phyloP scores from a whole-genome alignment of 1,140 invertebrate species.

The Drosophila mauritiana region DNA sequence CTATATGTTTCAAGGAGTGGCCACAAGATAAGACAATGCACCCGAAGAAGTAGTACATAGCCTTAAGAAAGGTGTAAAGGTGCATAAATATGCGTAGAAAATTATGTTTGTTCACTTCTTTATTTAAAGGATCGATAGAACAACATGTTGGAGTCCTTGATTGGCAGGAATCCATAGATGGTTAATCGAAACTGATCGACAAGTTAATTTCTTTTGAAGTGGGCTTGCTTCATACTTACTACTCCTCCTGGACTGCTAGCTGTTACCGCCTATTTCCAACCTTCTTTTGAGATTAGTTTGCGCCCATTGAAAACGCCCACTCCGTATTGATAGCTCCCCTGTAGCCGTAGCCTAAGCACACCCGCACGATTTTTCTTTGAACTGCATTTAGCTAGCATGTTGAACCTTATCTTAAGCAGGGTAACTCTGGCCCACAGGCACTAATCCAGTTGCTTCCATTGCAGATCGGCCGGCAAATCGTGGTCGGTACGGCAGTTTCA shows the following conservation, averaged over 20 bases:
- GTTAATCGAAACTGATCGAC: too few relatives aligned
- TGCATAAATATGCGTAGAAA: too few relatives aligned
- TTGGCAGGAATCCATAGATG: not conserved
- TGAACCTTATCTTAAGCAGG: conserved; percentile 32
- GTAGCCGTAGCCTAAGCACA: conserved; percentile 20
- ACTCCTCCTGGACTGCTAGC: too few relatives aligned
- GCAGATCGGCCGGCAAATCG: conserved; percentile 79
- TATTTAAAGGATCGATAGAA: too few relatives aligned
- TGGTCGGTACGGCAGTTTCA: conserved; percentile 83
- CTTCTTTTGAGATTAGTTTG: not conserved
- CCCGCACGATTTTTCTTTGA: conserved; percentile 39
- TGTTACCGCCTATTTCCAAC: not conserved
- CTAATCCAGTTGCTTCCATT: conserved; percentile 22
- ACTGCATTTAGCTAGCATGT: conserved; percentile 47
- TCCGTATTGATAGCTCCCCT: not conserved
- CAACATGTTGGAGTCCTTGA: not conserved
- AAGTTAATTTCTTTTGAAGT: too few relatives aligned
- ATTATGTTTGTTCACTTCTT: too few relatives aligned
- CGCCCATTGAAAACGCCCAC: not conserved
- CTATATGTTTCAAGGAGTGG: conserved; percentile 14
- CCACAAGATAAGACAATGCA: not conserved
- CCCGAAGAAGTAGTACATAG: too few relatives aligned
- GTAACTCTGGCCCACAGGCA: not conserved
- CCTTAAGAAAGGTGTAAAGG: too few relatives aligned
- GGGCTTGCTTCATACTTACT: too few relatives aligned